A percentile compares a stretch with the other conserved stretches of the same genome.
Conservation (phyloP, 2,113 vertebrate species). For the Lathamus discolor region DNA sequence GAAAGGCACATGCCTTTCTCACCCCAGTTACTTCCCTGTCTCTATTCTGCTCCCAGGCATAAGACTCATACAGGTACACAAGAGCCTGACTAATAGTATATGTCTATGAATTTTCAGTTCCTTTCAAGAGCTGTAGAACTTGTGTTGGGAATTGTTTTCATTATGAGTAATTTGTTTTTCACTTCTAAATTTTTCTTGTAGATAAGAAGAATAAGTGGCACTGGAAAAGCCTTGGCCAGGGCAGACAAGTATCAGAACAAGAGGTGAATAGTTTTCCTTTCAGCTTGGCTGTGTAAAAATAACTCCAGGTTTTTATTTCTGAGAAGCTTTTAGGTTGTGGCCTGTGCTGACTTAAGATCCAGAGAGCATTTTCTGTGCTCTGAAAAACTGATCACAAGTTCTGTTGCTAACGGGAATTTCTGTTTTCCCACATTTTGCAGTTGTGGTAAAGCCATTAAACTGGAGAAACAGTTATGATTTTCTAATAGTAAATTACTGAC, state of each 20-base stretch:
- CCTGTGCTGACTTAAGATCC: neutral
- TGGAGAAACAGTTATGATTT: neutral
- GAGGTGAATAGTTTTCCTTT: constrained; percentile 78
- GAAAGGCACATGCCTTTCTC: neutral
- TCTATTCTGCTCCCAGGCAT: neutral
- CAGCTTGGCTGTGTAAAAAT: neutral
- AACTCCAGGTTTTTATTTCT: neutral
- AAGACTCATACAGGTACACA: neutral
- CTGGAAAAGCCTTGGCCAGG: constrained; percentile 91
- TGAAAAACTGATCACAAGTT: neutral
- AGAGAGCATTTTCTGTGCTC: neutral
- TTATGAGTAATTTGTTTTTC: constrained; percentile 2
- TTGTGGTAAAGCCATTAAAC: neutral
- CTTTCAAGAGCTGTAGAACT: neutral
- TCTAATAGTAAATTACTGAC: neutral
- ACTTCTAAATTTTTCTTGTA: constrained; percentile 56
- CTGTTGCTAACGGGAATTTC: neutral
- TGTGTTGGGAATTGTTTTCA: neutral
- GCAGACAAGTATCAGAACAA: constrained; percentile 95
- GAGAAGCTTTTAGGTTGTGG: neutral
- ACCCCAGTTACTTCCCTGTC: neutral
- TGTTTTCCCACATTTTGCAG: neutral
- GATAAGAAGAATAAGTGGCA: constrained; percentile 93
- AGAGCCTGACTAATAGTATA: neutral
- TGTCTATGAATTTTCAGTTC: neutral